phyloP scores from a whole-genome alignment of 2,888 invertebrate species.

The Alloplasta piceator region DNA sequence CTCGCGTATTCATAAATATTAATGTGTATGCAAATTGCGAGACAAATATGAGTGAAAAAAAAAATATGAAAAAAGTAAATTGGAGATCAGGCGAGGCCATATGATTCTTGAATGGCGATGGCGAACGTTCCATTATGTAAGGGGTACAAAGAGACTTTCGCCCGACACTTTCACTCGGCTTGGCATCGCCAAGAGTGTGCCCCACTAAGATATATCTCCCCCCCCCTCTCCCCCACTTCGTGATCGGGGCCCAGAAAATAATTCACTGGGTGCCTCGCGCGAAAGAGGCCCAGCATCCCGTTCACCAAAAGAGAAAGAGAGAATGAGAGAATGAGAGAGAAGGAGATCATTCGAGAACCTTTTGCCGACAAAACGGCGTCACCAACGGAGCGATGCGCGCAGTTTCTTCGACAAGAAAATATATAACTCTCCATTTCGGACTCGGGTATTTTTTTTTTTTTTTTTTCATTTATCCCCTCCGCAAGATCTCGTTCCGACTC shows the following conservation, averaged over 20 bases:
- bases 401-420: slow-evolving; percentile 34
- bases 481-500: slow-evolving; percentile 7
- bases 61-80: slow-evolving; percentile 17
- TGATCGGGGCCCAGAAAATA: no score
- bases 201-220: slow-evolving; percentile 43
- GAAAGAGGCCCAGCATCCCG: slow-evolving; percentile 78
- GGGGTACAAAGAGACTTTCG: slow-evolving; percentile 81
- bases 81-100: slow-evolving; percentile 63
- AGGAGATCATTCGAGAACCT: slow-evolving; percentile 28
- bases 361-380: slow-evolving; percentile 40
- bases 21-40: no score
- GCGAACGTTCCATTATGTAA: slow-evolving; percentile 79
- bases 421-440: slow-evolving; percentile 54
- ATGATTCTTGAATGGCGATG: slow-evolving; percentile 65
- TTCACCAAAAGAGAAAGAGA: slow-evolving; percentile 72
- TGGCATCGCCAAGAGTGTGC: slow-evolving; percentile 13
- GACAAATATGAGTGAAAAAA: slow-evolving; percentile 1
- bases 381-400: slow-evolving; percentile 48
- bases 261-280: background rate
- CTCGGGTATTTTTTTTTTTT: slow-evolving; percentile 45
- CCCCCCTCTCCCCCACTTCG: slow-evolving; percentile 25
- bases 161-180: slow-evolving; percentile 82
- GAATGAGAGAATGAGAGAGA: background rate
- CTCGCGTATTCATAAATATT: no score
- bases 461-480: slow-evolving; percentile 43